A percentile compares a stretch with the other conserved stretches of the same genome.
These are phyloP conservation scores for Hydraecia micacea DNA, from an alignment of 2,888 invertebrate genomes.

Conservation along the genomic window DNA sequence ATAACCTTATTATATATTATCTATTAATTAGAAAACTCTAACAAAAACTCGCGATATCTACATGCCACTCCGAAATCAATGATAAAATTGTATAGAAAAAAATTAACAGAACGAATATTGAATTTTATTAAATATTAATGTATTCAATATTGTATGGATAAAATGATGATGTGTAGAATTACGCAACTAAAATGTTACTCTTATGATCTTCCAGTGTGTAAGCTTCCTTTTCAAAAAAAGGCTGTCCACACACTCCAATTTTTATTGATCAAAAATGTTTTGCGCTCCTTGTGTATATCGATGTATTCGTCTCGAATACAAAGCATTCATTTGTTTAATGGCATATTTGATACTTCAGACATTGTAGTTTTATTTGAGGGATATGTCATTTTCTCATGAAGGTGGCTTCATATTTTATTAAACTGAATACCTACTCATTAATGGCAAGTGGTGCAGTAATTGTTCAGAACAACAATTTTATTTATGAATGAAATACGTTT, in stretches of 20 bases:
- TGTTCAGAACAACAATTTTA: background rate
- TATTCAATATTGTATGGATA: background rate
- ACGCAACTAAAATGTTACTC: conserved; percentile 20
- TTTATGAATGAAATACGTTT: background rate
- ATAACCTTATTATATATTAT: conserved; percentile 25
- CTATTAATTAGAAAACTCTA: conserved; percentile 16
- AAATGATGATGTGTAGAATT: background rate
- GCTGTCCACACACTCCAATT: background rate
- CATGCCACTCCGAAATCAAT: background rate
- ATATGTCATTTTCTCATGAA: background rate
- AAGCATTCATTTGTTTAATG: background rate
- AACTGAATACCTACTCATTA: background rate
- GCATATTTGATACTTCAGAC: background rate
- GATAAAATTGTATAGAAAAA: background rate
- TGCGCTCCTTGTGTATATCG: background rate
- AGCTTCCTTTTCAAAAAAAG: background rate
- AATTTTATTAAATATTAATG: background rate
- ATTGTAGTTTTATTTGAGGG: background rate
- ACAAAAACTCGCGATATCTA: conserved; percentile 4
- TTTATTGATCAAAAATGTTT: background rate
- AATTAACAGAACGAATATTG: background rate
- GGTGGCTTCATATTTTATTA: background rate
- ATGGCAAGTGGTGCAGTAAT: background rate
- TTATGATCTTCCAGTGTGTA: conserved; percentile 11
- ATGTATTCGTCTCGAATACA: background rate